A percentile compares a stretch with the other conserved stretches of the same genome.
Conservation (phyloP, 1,140 invertebrate species). For the Latrodectus geometricus region DNA sequence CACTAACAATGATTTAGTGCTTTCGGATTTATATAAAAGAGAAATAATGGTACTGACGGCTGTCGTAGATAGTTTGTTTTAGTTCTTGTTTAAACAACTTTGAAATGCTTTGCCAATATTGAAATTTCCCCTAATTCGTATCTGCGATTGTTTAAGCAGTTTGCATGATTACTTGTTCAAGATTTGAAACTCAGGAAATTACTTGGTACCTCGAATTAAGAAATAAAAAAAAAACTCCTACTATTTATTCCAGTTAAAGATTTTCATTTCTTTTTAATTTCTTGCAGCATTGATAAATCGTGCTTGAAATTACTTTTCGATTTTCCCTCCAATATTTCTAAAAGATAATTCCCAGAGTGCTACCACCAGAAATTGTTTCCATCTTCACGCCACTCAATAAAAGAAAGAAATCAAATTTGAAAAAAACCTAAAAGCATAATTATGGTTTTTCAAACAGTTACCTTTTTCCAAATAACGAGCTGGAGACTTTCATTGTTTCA, state of each 20-base stretch:
- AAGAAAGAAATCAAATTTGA: no score
- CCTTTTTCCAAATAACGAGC: no score
- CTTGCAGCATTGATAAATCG: background rate
- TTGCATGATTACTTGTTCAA: conserved; percentile 36
- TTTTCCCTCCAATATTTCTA: background rate
- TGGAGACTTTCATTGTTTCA: no score
- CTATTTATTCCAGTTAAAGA: conserved; percentile 2
- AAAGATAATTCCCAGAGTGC: background rate
- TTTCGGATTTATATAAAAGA: conserved; percentile 17
- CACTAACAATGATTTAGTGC: conserved; percentile 8
- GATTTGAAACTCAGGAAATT: conserved; percentile 28
- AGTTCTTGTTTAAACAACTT: conserved; percentile 33
- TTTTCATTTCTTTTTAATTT: conserved; percentile 13
- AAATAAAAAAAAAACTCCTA: conserved; percentile 10
- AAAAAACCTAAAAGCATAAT: no score
- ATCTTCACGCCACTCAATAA: no score
- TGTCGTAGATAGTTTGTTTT: conserved; percentile 27
- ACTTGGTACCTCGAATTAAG: background rate
- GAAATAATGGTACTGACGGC: conserved; percentile 6
- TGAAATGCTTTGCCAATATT: conserved; percentile 33
- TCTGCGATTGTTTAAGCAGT: conserved; percentile 27
- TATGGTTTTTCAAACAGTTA: no score
- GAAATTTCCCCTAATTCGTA: conserved; percentile 41
- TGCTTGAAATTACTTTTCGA: conserved; percentile 23
- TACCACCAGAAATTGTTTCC: no score